Evolutionary conservation across 1,140 invertebrate species (phyloP).

Genomic region (Phymastichus coffea): DNA sequence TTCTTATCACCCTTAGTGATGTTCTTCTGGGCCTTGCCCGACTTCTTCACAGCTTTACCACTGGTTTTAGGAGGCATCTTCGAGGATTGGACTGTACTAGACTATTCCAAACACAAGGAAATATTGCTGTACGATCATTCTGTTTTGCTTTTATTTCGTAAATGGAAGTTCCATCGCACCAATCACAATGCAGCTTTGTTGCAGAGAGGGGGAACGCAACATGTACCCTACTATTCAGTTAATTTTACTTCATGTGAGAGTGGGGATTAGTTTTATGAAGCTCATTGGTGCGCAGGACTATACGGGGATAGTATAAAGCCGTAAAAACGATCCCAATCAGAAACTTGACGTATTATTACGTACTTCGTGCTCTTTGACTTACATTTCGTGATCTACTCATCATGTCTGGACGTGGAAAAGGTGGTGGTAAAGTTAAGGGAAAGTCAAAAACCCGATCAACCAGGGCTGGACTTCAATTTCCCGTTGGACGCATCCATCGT

Average conservation of each 20-base stretch:
- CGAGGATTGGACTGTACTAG: constrained; percentile 32
- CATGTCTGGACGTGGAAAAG: constrained; percentile 64
- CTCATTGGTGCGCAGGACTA: no score
- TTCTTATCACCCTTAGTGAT: constrained; percentile 59
- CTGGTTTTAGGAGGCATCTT: constrained; percentile 55
- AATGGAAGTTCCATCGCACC: background rate
- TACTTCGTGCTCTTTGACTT: background rate
- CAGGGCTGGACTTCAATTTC: constrained; percentile 70
- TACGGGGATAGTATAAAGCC: no score
- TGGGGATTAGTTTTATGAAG: no score
- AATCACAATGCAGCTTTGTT: background rate
- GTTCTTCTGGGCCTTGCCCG: constrained; percentile 60
- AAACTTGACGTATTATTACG: background rate
- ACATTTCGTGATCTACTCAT: background rate
- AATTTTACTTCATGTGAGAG: no score
- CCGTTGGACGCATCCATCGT: constrained; percentile 61
- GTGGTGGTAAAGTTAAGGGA: constrained; percentile 62
- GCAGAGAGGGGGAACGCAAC: background rate
- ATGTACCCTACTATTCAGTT: background rate
- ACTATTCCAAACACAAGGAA: constrained; percentile 2
- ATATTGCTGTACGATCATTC: background rate
- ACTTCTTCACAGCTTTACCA: constrained; percentile 57
- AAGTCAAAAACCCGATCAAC: constrained; percentile 65
- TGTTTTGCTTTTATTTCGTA: background rate
- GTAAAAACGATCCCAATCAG: no score